phyloP scores from a whole-genome alignment of 2,888 invertebrate genomes.

The Chromoteleia sp. region DNA sequence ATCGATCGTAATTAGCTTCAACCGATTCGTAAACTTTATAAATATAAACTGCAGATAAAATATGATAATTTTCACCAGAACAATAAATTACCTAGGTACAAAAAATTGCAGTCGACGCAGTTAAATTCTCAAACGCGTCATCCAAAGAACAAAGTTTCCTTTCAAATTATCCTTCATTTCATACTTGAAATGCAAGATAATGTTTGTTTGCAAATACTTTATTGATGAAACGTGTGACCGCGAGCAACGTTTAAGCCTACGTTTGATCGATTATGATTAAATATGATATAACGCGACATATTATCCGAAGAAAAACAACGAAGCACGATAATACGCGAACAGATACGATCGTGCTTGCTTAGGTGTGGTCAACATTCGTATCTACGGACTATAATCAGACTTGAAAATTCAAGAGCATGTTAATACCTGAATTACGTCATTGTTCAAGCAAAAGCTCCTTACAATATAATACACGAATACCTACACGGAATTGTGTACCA shows the following conservation, averaged over 20 bases:
- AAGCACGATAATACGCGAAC: slow-evolving; percentile 41
- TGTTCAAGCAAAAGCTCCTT: slow-evolving; percentile 59
- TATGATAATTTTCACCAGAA: no score
- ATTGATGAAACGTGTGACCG: slow-evolving; percentile 1
- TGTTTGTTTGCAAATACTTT: no score
- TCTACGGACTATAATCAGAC: slow-evolving; percentile 47
- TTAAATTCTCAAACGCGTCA: no score
- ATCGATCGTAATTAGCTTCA: no score
- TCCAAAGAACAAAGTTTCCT: no score
- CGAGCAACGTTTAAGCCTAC: slow-evolving; percentile 6
- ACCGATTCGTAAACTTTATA: no score
- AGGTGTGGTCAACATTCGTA: slow-evolving; percentile 62
- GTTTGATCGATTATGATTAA: slow-evolving; percentile 49
- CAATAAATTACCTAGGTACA: no score
- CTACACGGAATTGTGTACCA: slow-evolving; percentile 17
- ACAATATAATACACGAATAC: slow-evolving; percentile 48
- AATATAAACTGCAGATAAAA: no score
- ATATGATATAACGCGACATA: slow-evolving; percentile 38
- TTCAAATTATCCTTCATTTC: no score
- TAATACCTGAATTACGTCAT: slow-evolving; percentile 61
- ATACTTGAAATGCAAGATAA: no score
- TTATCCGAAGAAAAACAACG: slow-evolving; percentile 52
- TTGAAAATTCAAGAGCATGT: slow-evolving; percentile 64
- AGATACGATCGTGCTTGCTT: slow-evolving; percentile 58
- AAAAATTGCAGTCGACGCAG: no score